phyloP scores from a whole-genome alignment of 2,797 vertebrate genomes.

The Poeciliopsis gracilis region DNA sequence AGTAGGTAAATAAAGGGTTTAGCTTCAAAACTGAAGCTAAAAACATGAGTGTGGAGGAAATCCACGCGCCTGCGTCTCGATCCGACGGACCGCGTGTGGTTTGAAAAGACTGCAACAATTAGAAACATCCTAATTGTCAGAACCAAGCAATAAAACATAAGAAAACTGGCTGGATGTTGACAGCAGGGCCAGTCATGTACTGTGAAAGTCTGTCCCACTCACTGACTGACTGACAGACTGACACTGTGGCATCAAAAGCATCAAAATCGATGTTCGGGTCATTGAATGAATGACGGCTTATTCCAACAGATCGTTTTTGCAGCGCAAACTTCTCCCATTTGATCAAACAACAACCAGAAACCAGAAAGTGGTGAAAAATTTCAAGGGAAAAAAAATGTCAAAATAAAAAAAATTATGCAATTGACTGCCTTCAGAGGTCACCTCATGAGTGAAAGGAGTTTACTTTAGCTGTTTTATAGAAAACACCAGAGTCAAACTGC shows the following conservation, averaged over 20 bases:
- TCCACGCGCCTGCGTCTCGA: no score
- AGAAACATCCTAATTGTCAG: background rate
- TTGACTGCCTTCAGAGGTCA: background rate
- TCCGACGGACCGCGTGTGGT: background rate
- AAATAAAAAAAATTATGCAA: no score
- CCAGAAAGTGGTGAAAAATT: background rate
- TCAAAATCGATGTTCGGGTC: no score
- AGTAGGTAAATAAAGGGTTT: background rate
- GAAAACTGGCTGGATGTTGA: background rate
- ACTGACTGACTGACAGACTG: background rate
- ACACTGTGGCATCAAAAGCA: no score
- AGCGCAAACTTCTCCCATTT: background rate
- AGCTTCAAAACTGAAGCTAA: background rate
- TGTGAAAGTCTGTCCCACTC: background rate
- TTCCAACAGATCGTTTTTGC: background rate
- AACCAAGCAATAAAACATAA: background rate
- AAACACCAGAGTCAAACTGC: background rate
- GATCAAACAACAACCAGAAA: background rate
- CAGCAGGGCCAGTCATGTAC: slow-evolving; percentile 1
- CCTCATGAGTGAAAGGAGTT: background rate
- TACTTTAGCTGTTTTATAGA: background rate
- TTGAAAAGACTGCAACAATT: background rate
- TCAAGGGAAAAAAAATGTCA: no score
- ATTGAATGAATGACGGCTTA: background rate
- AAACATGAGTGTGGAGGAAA: background rate